Percentiles rank a stretch among this genome's conserved stretches.
phyloP scores from a whole-genome alignment of 2,888 invertebrate species.

The Acleris emargana region DNA sequence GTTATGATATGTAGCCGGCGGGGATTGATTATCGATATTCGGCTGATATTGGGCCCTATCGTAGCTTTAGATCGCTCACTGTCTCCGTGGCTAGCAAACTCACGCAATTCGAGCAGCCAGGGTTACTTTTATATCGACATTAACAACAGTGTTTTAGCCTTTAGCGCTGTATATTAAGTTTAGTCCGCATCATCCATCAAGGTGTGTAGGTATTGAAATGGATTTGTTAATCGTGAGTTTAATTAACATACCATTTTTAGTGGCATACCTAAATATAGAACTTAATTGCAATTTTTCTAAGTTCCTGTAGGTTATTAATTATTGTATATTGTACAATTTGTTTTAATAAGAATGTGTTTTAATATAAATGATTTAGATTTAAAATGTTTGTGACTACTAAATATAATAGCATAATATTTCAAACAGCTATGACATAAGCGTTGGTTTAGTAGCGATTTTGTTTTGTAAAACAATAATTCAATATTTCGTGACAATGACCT shows the following conservation, averaged over 20 bases:
- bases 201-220: conserved; percentile 46
- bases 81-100: conserved; percentile 73
- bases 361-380: conserved; percentile 80
- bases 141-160: conserved; percentile 63
- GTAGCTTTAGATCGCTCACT: conserved; percentile 1
- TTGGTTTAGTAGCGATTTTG: background rate
- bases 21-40: conserved; percentile 43
- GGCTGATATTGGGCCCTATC: background rate
- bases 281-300: conserved; percentile 83
- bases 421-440: conserved; percentile 34
- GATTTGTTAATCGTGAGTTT: conserved; percentile 58
- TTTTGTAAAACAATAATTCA: background rate
- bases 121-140: conserved; percentile 68
- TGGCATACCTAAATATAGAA: conserved; percentile 83
- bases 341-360: conserved; percentile 78
- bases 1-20: conserved; percentile 81
- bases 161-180: conserved; percentile 60
- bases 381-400: conserved; percentile 66
- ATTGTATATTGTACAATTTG: conserved; percentile 82
- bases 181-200: conserved; percentile 50
- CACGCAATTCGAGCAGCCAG: conserved; percentile 57
- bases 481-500: background rate
- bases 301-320: conserved; percentile 83
- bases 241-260: conserved; percentile 71
- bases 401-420: conserved; percentile 68